These are phyloP conservation scores for Schlechtendalia chinensis DNA, from an alignment of 1,140 invertebrate genomes.

Conservation along the genomic window DNA sequence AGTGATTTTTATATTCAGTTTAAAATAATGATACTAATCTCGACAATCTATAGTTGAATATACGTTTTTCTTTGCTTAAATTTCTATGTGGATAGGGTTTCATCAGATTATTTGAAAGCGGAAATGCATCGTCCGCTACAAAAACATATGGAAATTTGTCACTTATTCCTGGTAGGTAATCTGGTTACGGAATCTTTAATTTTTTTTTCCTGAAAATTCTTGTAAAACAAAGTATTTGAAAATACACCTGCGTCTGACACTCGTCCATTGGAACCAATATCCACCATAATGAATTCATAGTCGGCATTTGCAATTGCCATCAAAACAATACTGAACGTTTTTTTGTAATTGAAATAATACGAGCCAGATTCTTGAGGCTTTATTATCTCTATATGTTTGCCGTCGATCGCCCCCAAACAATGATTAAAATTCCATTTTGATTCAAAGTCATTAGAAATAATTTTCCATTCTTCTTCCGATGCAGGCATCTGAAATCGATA, in stretches of 20 bases:
- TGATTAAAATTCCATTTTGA: slow-evolving; percentile 58
- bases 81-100: slow-evolving; percentile 48
- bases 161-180: slow-evolving; percentile 42
- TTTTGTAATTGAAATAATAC: slow-evolving; percentile 59
- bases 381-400: slow-evolving; percentile 57
- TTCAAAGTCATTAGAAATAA: slow-evolving; percentile 55
- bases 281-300: slow-evolving; percentile 54
- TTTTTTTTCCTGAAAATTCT: slow-evolving; percentile 51
- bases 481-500: slow-evolving; percentile 51
- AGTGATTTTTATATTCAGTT: no score
- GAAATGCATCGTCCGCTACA: slow-evolving; percentile 51
- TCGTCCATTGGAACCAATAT: slow-evolving; percentile 55
- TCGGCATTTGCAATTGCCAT: slow-evolving; percentile 56
- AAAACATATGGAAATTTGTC: slow-evolving; percentile 43
- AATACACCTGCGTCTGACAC: slow-evolving; percentile 55
- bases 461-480: slow-evolving; percentile 53
- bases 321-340: slow-evolving; percentile 57
- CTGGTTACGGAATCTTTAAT: slow-evolving; percentile 43
- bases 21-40: no score
- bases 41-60: slow-evolving; percentile 58
- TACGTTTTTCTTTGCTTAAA: slow-evolving; percentile 53
- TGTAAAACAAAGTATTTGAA: slow-evolving; percentile 52
- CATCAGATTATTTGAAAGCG: slow-evolving; percentile 47
- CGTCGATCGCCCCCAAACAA: slow-evolving; percentile 58
- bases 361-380: slow-evolving; percentile 55